Percentiles rank a stretch among this genome's conserved stretches.
These are phyloP conservation scores for Bolborhynchus lineola DNA, from an alignment of 2,113 vertebrate species.

Conservation along the genomic window DNA sequence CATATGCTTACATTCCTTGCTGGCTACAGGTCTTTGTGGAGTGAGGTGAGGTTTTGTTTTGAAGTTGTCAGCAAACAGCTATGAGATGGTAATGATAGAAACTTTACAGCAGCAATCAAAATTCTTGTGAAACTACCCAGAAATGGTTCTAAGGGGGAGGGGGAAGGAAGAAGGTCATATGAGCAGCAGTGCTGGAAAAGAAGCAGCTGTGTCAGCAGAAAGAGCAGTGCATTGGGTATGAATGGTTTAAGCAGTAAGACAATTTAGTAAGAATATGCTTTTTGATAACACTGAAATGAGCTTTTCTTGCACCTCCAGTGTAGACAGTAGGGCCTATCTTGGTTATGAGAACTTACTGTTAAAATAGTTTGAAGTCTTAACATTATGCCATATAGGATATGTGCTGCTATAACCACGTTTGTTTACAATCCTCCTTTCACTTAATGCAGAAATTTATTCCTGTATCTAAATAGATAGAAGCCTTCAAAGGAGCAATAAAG, in stretches of 20 bases:
- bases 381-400: not conserved
- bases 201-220: constrained; percentile 25
- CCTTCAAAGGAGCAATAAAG: constrained; percentile 20
- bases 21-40: not conserved
- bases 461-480: not conserved
- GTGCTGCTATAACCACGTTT: not conserved
- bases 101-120: constrained; percentile 38
- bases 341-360: not conserved
- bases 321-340: not conserved
- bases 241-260: not conserved
- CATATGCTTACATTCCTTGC: not conserved
- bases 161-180: not conserved
- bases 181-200: not conserved
- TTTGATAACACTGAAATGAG: not conserved
- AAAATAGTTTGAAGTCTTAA: not conserved
- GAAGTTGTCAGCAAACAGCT: not conserved
- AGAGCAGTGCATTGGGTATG: not conserved
- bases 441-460: not conserved
- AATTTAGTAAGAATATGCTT: not conserved
- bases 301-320: not conserved
- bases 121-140: constrained; percentile 42
- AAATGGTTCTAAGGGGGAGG: not conserved
- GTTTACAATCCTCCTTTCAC: not conserved
- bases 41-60: not conserved
- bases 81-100: constrained; percentile 20